Evolutionary conservation across 2,797 vertebrate species (phyloP), one percentile per base, ranked within the genome.

Genomic region (Sphaeramia orbicularis): DNA sequence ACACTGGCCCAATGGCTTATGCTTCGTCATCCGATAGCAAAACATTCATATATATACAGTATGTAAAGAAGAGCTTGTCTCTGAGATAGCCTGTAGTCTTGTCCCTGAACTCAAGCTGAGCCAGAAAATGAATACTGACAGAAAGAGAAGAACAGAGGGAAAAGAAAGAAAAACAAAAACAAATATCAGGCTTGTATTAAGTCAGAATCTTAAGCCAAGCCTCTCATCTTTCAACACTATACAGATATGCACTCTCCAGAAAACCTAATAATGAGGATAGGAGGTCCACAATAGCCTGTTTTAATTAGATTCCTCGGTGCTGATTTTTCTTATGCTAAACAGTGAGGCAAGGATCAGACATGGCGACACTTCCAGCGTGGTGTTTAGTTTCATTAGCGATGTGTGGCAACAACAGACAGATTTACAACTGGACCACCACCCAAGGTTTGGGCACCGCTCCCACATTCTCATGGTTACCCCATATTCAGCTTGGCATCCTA

Each of bases 391-490:
- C 73, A 85, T 90, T 81, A 79, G 69, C 69, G 59, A 58, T 81
- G 84, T 76, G 76, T 79, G 51, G 76, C 54, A 78, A 91, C 86
- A 84, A 80, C 79, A 73, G 71, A 64, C 73, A 67, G 82, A 91
- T 87, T 89, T 88, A 86, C 76, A 71, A 81, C 78, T 68, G 65
- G 74, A 83, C 71, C 14, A 13, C 85, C 84, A 88, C 86, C 78
- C 74, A 74, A 19, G 61, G 59, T 77, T 56, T 74, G 78, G 90
- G 86, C 86, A 71, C 21, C 2, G 30, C 36, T 79, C 89, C 89
- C 86, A 86, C 75, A 78, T 77, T 81, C 71, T 86, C 81, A 84
- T 81, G 78, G 87, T 86, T 80, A 90, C 85, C 81, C 78, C 64
- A 70, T 71, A 83, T 82, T 85, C 78, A 76, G 63, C 42, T 65